A percentile compares a stretch with the other conserved stretches of the same genome.
Evolutionary conservation across 2,888 invertebrate genomes (phyloP).

Genomic region (Ypsolopha scabrella): DNA sequence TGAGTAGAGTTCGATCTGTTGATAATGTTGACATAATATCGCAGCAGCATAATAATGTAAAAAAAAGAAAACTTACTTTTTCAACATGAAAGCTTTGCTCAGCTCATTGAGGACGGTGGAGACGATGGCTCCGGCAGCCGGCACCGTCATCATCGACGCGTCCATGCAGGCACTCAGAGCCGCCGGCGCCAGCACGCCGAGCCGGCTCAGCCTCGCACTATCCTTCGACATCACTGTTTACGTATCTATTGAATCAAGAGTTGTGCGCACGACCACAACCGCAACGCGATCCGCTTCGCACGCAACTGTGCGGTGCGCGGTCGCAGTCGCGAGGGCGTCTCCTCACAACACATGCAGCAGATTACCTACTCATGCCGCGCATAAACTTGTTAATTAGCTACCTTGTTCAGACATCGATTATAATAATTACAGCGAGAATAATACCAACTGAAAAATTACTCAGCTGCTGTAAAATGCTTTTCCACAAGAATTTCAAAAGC

Average conservation of each 20-base stretch:
- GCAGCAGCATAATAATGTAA: not conserved
- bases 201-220: constrained; percentile 38
- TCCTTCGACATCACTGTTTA: constrained; percentile 45
- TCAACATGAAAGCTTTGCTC: constrained; percentile 63
- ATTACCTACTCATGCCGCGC: constrained; percentile 1
- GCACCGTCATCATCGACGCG: constrained; percentile 58
- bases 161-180: constrained; percentile 59
- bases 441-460: too few relatives aligned
- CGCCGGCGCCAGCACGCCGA: constrained; percentile 57
- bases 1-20: not conserved
- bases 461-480: too few relatives aligned
- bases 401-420: not conserved
- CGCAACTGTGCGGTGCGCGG: constrained; percentile 31
- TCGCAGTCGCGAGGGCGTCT: too few relatives aligned
- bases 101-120: constrained; percentile 60
- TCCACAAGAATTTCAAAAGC: too few relatives aligned
- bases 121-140: constrained; percentile 58
- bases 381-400: not conserved
- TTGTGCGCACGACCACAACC: constrained; percentile 48
- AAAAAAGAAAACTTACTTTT: constrained; percentile 40
- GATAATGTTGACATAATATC: too few relatives aligned
- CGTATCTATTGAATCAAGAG: not conserved
- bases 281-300: constrained; percentile 61
- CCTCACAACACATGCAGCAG: constrained; percentile 3
- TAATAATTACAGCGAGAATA: not conserved